Evolutionary conservation across 2,797 vertebrate genomes (phyloP).

Genomic region (Pteropus rufus): DNA sequence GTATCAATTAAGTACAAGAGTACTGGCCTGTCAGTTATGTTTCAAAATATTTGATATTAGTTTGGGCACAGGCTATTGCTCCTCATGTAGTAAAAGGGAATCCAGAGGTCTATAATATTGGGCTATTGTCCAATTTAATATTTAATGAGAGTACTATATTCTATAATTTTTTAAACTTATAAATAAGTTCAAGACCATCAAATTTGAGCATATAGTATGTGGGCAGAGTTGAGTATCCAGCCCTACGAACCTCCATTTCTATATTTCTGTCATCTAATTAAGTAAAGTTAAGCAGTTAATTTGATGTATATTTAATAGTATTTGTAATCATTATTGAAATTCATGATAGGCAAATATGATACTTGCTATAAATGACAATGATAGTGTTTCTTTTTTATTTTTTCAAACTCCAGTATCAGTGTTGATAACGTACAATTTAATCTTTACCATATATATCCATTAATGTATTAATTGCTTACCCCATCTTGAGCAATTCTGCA

Average conservation of each 20-base stretch:
- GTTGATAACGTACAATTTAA: not conserved
- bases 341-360: not conserved
- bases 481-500: not conserved
- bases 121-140: not conserved
- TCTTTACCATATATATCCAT: not conserved
- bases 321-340: slow-evolving; percentile 9
- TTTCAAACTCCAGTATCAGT: not conserved
- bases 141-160: slow-evolving; percentile 38
- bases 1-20: not conserved
- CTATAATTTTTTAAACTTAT: slow-evolving; percentile 12
- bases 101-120: not conserved
- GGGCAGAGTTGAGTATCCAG: not conserved
- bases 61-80: not conserved
- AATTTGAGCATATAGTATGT: slow-evolving; percentile 1
- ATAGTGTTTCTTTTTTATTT: not conserved
- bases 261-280: slow-evolving; percentile 14
- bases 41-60: slow-evolving; percentile 22
- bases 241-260: not conserved
- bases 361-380: not conserved
- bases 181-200: not conserved
- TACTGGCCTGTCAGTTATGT: slow-evolving; percentile 2
- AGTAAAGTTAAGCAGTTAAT: not conserved
- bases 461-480: slow-evolving; percentile 19
- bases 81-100: not conserved
- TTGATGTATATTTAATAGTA: slow-evolving; percentile 5